Percentiles rank a stretch among this genome's conserved stretches.
phyloP scores from a whole-genome alignment of 2,113 vertebrate genomes.

The Prionailurus bengalensis region DNA sequence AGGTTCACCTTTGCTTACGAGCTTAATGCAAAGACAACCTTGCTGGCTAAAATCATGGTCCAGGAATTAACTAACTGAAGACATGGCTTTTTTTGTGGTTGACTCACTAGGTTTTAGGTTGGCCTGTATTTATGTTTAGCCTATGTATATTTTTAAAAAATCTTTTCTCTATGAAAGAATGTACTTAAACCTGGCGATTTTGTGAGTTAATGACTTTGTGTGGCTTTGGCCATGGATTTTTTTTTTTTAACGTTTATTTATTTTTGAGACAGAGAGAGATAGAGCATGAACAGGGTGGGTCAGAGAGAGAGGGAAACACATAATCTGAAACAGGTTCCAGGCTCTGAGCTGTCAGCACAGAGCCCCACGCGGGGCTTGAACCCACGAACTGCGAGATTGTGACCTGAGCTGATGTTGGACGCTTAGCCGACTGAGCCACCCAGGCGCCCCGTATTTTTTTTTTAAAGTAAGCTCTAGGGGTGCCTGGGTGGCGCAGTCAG shows the following conservation, averaged over 20 bases:
- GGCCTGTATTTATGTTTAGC: neutral
- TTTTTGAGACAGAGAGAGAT: no score
- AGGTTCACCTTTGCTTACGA: neutral
- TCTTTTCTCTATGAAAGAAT: slow-evolving; percentile 10
- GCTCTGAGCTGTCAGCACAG: no score
- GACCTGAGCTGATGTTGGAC: no score
- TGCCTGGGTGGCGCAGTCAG: no score
- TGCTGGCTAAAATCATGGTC: neutral
- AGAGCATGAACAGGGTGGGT: no score
- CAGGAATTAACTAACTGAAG: neutral
- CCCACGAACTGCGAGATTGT: no score
- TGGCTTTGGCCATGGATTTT: neutral
- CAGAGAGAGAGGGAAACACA: no score
- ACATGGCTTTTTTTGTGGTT: neutral
- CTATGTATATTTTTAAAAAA: neutral
- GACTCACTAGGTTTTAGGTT: neutral
- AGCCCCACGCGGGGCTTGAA: no score
- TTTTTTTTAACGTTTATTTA: neutral
- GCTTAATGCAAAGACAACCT: neutral
- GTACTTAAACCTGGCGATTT: neutral
- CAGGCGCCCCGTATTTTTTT: neutral
- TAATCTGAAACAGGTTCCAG: no score
- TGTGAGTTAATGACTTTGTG: neutral
- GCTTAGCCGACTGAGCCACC: no score
- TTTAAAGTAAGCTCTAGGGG: no score